phyloP scores from a whole-genome alignment of 2,113 vertebrate species.

The Protobothrops mucrosquamatus region DNA sequence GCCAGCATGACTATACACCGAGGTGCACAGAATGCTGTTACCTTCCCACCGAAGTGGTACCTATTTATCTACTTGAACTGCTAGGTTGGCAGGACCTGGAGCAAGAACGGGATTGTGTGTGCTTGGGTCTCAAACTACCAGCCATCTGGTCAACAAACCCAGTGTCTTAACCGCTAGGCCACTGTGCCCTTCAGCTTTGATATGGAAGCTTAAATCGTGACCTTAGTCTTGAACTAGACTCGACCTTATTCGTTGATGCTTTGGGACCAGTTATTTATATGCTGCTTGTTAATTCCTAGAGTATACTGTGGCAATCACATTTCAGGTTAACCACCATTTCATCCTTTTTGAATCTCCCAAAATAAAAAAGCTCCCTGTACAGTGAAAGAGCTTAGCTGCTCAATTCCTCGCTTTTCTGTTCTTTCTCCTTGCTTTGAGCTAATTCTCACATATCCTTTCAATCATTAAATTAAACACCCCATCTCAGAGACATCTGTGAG shows the following conservation, averaged over 20 bases:
- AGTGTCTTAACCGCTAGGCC: neutral
- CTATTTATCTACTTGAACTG: neutral
- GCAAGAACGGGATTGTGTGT: neutral
- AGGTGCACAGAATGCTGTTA: no score
- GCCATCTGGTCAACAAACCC: neutral
- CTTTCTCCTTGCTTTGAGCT: neutral
- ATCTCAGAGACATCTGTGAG: neutral
- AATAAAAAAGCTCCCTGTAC: neutral
- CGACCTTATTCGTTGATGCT: neutral
- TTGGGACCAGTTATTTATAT: neutral
- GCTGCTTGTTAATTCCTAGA: neutral
- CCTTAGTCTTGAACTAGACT: neutral
- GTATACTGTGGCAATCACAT: neutral
- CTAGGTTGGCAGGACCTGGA: neutral
- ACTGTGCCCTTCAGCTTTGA: neutral
- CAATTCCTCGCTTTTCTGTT: neutral
- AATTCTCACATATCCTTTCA: slow-evolving; percentile 26
- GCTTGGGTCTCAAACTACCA: neutral
- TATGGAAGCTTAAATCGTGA: neutral
- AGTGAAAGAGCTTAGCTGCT: neutral
- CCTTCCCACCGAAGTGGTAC: neutral
- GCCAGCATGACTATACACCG: no score
- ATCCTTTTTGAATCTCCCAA: neutral
- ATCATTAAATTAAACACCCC: slow-evolving; percentile 32
- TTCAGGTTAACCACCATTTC: neutral